Evolutionary conservation across 2,113 vertebrate genomes (phyloP).

Genomic region (Anas platyrhynchos): DNA sequence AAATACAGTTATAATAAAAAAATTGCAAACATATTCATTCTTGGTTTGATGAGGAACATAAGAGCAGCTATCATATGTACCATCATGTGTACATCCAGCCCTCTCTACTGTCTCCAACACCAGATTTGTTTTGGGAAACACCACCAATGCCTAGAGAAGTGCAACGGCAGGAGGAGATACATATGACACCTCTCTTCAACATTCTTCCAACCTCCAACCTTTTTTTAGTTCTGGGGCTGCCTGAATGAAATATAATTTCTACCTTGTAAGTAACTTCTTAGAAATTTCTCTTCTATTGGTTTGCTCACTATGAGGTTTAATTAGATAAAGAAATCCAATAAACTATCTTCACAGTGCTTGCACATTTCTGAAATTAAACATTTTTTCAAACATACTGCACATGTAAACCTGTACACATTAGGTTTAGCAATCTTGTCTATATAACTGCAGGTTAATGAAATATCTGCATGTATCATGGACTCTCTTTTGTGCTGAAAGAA

Average conservation of each 20-base stretch:
- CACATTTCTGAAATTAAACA: not conserved
- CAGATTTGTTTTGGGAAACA: not conserved
- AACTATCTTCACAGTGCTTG: not conserved
- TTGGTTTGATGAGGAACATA: not conserved
- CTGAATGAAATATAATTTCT: not conserved
- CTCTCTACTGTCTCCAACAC: not conserved
- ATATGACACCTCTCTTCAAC: not conserved
- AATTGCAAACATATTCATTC: not conserved
- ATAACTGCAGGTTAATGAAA: not conserved
- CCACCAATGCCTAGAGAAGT: not conserved
- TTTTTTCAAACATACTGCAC: not conserved
- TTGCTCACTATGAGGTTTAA: not conserved
- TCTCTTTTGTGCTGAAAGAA: not conserved
- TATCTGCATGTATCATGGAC: not conserved
- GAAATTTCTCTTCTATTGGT: not conserved
- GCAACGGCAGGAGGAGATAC: not conserved
- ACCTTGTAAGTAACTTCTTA: not conserved
- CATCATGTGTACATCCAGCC: not conserved
- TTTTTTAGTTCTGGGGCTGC: not conserved
- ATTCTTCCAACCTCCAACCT: not conserved
- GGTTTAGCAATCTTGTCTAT: not conserved
- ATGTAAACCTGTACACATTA: not conserved
- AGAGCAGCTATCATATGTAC: fast-evolving
- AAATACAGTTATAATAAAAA: not conserved
- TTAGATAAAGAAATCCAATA: not conserved